A percentile compares a stretch with the other conserved stretches of the same genome.
These are phyloP conservation scores for Chironomus striatipennis DNA, from an alignment of 1,140 invertebrate species.

Conservation along the genomic window DNA sequence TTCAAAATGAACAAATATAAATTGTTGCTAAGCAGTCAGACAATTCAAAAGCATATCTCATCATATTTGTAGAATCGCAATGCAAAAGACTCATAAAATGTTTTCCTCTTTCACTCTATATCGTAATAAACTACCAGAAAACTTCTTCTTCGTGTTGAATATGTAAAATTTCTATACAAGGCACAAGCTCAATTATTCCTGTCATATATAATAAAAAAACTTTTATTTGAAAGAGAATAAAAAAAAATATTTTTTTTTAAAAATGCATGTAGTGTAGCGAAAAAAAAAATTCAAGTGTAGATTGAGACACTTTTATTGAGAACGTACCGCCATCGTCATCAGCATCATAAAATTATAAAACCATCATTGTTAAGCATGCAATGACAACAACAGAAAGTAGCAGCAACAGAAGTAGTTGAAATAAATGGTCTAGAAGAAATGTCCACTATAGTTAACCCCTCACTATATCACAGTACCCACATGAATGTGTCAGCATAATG, in stretches of 20 bases:
- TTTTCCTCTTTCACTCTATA: background rate
- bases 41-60: too few relatives aligned
- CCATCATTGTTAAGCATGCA: background rate
- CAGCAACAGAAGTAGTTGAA: background rate
- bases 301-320: too few relatives aligned
- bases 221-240: background rate
- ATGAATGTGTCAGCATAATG: too few relatives aligned
- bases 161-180: background rate
- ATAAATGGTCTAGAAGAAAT: background rate
- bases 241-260: background rate
- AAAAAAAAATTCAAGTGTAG: background rate
- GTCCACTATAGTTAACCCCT: background rate
- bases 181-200: background rate
- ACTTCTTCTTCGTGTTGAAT: background rate
- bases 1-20: too few relatives aligned
- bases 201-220: background rate
- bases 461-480: too few relatives aligned
- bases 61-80: too few relatives aligned
- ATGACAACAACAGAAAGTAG: background rate
- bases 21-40: too few relatives aligned
- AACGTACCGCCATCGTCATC: background rate
- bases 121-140: constrained; percentile 8
- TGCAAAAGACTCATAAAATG: too few relatives aligned
- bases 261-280: background rate
- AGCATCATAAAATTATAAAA: constrained; percentile 14